phyloP scores from a whole-genome alignment of 2,797 vertebrate genomes.

The Megaceryle alcyon region DNA sequence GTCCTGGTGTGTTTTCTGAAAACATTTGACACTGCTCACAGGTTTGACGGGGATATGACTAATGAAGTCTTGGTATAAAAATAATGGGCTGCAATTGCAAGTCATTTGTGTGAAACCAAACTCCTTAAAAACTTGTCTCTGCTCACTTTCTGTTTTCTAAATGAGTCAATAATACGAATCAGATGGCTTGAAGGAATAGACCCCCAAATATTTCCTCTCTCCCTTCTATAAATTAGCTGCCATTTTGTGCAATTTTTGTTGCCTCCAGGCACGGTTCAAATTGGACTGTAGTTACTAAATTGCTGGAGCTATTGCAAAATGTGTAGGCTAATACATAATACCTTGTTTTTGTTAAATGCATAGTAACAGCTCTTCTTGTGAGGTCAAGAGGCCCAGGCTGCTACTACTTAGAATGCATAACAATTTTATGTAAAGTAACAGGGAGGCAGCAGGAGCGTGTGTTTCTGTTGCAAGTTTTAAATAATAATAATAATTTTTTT shows the following conservation, averaged over 20 bases:
- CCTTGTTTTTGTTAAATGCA: constrained; percentile 83
- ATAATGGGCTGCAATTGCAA: constrained; percentile 92
- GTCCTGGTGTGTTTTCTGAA: constrained; percentile 89
- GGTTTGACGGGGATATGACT: constrained; percentile 95
- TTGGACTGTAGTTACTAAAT: constrained; percentile 84
- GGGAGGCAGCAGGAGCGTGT: background rate
- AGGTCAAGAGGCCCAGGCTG: constrained; percentile 79
- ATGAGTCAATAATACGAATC: constrained; percentile 86
- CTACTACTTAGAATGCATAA: constrained; percentile 75
- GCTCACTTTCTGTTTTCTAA: constrained; percentile 85
- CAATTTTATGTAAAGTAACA: constrained; percentile 71
- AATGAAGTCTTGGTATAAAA: constrained; percentile 96
- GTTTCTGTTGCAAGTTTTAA: constrained; percentile 46
- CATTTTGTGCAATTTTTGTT: constrained; percentile 85
- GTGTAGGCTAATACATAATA: constrained; percentile 84
- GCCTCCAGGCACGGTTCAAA: constrained; percentile 83
- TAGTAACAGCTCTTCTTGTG: constrained; percentile 83
- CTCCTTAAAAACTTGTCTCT: constrained; percentile 87
- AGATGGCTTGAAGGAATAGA: constrained; percentile 81
- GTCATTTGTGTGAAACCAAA: constrained; percentile 86
- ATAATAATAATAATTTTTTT: background rate
- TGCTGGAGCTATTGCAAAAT: constrained; percentile 81
- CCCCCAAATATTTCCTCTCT: constrained; percentile 81
- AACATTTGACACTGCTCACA: constrained; percentile 89
- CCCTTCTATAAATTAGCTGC: constrained; percentile 83